A percentile compares a stretch with the other conserved stretches of the same genome.
Evolutionary conservation across 1,140 invertebrate genomes (phyloP).

Genomic region (Periplaneta americana): DNA sequence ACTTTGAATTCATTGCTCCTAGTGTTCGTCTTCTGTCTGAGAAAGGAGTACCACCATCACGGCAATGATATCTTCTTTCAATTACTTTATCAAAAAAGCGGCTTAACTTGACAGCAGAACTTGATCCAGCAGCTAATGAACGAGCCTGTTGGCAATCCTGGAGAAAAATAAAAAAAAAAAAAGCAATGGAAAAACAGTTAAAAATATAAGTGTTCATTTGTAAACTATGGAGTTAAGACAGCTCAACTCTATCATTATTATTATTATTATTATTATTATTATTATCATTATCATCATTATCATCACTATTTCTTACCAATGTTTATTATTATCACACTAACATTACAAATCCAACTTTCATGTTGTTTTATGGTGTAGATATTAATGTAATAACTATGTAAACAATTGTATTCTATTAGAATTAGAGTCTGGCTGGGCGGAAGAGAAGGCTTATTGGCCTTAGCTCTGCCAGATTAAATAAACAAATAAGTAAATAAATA

Average conservation of each 20-base stretch:
- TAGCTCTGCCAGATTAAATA: no score
- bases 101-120: conserved; percentile 84
- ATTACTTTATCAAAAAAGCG: conserved; percentile 94
- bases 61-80: conserved; percentile 59
- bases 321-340: no score
- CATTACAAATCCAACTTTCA: no score
- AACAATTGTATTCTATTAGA: no score
- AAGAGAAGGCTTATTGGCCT: no score
- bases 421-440: no score
- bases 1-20: conserved; percentile 41
- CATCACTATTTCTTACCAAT: no score
- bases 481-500: no score
- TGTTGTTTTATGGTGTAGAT: no score
- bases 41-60: conserved; percentile 41
- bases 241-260: no score
- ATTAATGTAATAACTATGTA: no score
- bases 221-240: neutral
- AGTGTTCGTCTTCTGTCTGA: conserved; percentile 42
- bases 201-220: neutral
- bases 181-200: conserved; percentile 3
- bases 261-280: neutral
- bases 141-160: conserved; percentile 72
- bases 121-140: conserved; percentile 85
- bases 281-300: neutral
- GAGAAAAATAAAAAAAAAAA: conserved; percentile 26